Base-by-base conservation (phyloP, 2,888 invertebrate species). In the Euclidia mi region DNA sequence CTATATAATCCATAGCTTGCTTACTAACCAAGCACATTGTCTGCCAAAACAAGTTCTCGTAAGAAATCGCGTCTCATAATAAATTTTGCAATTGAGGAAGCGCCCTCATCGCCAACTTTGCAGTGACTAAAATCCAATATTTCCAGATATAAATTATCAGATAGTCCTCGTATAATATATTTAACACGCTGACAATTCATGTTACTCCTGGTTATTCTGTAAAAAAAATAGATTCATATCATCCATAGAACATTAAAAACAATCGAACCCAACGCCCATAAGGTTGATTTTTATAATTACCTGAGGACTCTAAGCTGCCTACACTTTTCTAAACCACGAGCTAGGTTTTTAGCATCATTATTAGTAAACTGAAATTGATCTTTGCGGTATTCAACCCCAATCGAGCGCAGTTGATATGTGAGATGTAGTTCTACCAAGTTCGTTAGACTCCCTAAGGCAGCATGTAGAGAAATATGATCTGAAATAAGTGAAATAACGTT, bases 41-140 rank as follows among this genome's bases (percentile, higher is more conserved):
- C 95, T 12, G 86, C 86, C 43, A 96, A 81, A 51, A 91, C 86
- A 12, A 96, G 75, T 57, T 81, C 89, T 58, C 90, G 85, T 50
- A 96, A 81, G 50, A 85, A 87, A 31, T 91, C 92, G 67, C 95
- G 94, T 56, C 90, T 88, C 10, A 87, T 83, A 51, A 95, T 89
- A 66, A 95, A 90, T 81, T 96, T 96, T 1, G 95, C 95, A 4
- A 96, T 85, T n/a, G 95, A 95, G 11, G 95, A 82, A 2, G 95
- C 95, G 0, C 96, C 96, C 11, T 92, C 89, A 73, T 96, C 95
- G 0, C 89, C 94, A 57, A 96, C 94, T 78, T 95, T 94, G 78
- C 96, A 96, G 72, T 96, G 95, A 44, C 96, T 96, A 46, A 96
- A 94, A 82, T 96, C 96, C 40, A 96, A 71, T 40, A 95, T 95